phyloP scores from a whole-genome alignment of 2,797 vertebrate species.

The Aphelocoma californica region DNA sequence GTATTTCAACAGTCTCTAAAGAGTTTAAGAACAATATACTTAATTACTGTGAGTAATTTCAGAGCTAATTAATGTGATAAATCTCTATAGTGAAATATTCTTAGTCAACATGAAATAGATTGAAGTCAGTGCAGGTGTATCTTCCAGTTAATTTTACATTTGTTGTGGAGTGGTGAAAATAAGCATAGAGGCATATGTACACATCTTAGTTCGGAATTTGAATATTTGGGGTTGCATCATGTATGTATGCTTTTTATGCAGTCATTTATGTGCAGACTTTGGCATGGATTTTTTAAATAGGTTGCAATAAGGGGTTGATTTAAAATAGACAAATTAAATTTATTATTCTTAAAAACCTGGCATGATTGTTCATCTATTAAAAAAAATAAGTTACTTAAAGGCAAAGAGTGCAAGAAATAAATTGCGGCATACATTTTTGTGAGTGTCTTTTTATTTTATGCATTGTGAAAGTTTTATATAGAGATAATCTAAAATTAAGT shows the following conservation, averaged over 20 bases:
- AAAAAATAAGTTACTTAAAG: neutral
- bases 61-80: constrained; percentile 77
- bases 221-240: neutral
- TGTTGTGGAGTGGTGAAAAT: neutral
- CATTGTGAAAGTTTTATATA: neutral
- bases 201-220: neutral
- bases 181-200: neutral
- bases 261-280: neutral
- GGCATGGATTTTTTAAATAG: neutral
- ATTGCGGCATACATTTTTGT: neutral
- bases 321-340: constrained; percentile 19
- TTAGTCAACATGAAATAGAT: constrained; percentile 67
- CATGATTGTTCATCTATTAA: neutral
- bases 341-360: neutral
- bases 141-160: constrained; percentile 4
- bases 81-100: constrained; percentile 73
- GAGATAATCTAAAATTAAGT: neutral
- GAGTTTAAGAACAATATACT: constrained; percentile 78
- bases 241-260: neutral
- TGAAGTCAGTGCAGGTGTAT: constrained; percentile 5
- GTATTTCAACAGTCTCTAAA: constrained; percentile 74
- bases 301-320: neutral
- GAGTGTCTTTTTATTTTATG: neutral
- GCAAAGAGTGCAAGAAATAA: neutral
- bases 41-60: constrained; percentile 78